A percentile compares a stretch with the other conserved stretches of the same genome.
Conservation (phyloP, 2,113 vertebrate species). For the Thomomys bottae region DNA sequence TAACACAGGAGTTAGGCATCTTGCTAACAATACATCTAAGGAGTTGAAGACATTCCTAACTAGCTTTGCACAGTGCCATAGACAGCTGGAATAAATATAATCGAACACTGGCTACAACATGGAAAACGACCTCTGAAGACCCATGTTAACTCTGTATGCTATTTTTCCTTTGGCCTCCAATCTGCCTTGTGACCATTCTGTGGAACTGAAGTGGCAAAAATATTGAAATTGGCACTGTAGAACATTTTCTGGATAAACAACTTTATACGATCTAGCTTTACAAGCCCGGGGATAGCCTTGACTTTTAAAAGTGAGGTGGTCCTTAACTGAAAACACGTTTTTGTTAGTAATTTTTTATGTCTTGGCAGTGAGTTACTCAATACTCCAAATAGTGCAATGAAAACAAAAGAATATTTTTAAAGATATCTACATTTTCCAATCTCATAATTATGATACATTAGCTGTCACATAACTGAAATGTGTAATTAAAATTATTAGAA, state of each 20-base stretch:
- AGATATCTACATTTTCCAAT: constrained; percentile 43
- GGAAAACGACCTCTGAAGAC: constrained; percentile 43
- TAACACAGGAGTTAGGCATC: not conserved
- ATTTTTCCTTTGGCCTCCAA: constrained; percentile 59
- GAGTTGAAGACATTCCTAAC: constrained; percentile 33
- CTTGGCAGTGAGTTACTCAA: constrained; percentile 70
- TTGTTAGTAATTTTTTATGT: constrained; percentile 51
- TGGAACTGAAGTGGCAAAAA: constrained; percentile 62
- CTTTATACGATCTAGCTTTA: constrained; percentile 57
- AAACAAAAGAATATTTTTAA: constrained; percentile 55
- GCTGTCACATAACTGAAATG: constrained; percentile 9
- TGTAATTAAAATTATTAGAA: constrained; percentile 49
- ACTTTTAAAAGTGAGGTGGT: constrained; percentile 39
- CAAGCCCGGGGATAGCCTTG: constrained; percentile 34
- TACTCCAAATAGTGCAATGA: constrained; percentile 55
- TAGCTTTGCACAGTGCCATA: not conserved
- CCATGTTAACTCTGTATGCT: constrained; percentile 30
- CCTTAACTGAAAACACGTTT: constrained; percentile 74
- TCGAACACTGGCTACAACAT: constrained; percentile 12
- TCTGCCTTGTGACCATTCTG: constrained; percentile 54
- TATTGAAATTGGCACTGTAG: constrained; percentile 25
- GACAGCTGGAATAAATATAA: constrained; percentile 62
- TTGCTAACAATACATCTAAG: constrained; percentile 32
- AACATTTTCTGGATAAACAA: constrained; percentile 67
- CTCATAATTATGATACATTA: not conserved